Percentiles rank a stretch among this genome's conserved stretches.
These are phyloP conservation scores for Labeo calbasu DNA, from an alignment of 2,797 vertebrate species.

Conservation along the genomic window DNA sequence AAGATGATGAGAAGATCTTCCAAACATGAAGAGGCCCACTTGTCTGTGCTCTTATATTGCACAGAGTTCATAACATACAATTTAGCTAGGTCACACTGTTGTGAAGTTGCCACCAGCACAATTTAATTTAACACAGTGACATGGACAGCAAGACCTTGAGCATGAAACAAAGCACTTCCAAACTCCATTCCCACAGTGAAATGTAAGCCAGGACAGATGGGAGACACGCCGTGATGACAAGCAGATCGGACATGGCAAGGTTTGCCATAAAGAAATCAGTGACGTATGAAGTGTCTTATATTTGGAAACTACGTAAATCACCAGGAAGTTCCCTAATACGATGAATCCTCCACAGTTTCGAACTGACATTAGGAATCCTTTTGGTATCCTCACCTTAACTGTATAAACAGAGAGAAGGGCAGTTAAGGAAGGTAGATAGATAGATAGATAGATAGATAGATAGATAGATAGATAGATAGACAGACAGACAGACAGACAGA, in stretches of 20 bases:
- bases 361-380: not conserved
- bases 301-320: conserved; percentile 90
- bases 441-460: not conserved
- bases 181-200: conserved; percentile 90
- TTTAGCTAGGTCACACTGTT: not conserved
- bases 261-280: conserved; percentile 95
- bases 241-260: conserved; percentile 87
- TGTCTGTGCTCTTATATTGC: not conserved
- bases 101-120: conserved; percentile 74
- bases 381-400: not conserved
- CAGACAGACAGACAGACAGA: no score
- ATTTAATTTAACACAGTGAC: conserved; percentile 92
- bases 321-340: conserved; percentile 84
- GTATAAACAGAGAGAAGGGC: not conserved
- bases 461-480: not conserved
- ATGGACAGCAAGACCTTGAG: conserved; percentile 88
- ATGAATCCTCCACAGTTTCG: not conserved
- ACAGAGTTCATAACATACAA: not conserved
- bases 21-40: not conserved
- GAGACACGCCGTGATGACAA: conserved; percentile 90
- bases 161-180: conserved; percentile 63
- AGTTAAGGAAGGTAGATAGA: not conserved
- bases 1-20: conserved; percentile 5
- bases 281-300: conserved; percentile 92
- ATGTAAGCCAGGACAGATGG: conserved; percentile 93